Percentiles rank a stretch among this genome's conserved stretches.
These are phyloP conservation scores for Dromas ardeola DNA, from an alignment of 2,113 vertebrate genomes.

Conservation along the genomic window DNA sequence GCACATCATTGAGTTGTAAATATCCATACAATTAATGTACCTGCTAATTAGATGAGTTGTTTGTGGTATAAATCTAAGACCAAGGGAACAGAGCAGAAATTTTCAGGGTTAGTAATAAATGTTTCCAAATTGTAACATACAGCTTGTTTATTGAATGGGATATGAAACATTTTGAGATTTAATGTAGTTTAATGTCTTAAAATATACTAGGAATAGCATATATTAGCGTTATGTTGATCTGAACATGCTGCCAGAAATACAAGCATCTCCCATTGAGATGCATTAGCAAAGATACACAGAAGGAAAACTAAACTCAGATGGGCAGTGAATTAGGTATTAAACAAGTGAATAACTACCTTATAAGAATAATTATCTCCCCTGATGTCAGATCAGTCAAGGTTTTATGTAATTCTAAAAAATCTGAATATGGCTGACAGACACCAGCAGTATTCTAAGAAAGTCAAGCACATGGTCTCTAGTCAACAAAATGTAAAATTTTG, in stretches of 20 bases:
- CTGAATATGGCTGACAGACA: neutral
- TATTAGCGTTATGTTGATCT: neutral
- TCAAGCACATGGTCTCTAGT: neutral
- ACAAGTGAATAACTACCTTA: neutral
- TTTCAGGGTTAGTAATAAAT: neutral
- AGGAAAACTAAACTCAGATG: neutral
- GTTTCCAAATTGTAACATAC: neutral
- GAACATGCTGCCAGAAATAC: neutral
- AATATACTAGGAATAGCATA: neutral
- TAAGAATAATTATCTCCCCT: neutral
- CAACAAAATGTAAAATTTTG: neutral
- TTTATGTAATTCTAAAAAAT: neutral
- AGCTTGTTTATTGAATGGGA: neutral
- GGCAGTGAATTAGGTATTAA: neutral
- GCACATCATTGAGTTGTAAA: neutral
- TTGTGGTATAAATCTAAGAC: neutral
- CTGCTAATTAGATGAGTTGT: slow-evolving; percentile 3
- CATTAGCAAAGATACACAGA: neutral
- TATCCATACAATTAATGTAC: neutral
- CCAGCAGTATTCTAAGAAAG: neutral
- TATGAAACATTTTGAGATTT: neutral
- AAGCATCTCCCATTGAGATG: neutral
- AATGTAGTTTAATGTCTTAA: neutral
- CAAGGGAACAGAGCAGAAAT: neutral
- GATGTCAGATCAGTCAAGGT: neutral